A percentile compares a stretch with the other conserved stretches of the same genome.
phyloP scores from a whole-genome alignment of 2,888 invertebrate genomes.

The Muscina levida region DNA sequence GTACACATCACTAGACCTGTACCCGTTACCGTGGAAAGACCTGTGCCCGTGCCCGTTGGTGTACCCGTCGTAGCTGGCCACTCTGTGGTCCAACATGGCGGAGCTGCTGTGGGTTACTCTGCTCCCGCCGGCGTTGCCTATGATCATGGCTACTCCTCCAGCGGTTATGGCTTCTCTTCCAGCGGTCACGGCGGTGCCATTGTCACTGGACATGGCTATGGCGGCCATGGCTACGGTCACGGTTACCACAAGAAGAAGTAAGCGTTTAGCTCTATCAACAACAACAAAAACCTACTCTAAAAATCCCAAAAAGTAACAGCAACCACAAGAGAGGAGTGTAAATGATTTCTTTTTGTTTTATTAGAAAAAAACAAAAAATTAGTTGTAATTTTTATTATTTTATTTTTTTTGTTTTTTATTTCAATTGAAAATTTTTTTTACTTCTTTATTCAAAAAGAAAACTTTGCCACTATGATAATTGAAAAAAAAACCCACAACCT shows the following conservation, averaged over 20 bases:
- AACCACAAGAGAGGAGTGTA: constrained; percentile 51
- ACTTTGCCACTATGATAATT: constrained; percentile 57
- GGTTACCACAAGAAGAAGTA: constrained; percentile 70
- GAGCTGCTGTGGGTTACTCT: constrained; percentile 69
- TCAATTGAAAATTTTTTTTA: constrained; percentile 36
- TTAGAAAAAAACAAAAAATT: constrained; percentile 52
- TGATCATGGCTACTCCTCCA: constrained; percentile 52
- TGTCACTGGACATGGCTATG: constrained; percentile 59
- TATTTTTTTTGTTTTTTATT: constrained; percentile 35
- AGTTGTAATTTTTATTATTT: constrained; percentile 60
- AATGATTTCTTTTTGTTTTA: constrained; percentile 61
- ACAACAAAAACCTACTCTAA: constrained; percentile 27
- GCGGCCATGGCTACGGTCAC: constrained; percentile 59
- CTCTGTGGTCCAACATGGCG: constrained; percentile 75
- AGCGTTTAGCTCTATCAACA: constrained; percentile 44
- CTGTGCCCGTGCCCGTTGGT: constrained; percentile 82
- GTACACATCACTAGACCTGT: constrained; percentile 82
- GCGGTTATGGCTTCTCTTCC: constrained; percentile 66
- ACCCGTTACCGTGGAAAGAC: constrained; percentile 69
- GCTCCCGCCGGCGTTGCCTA: constrained; percentile 65
- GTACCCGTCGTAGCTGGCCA: constrained; percentile 74
- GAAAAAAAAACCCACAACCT: no score
- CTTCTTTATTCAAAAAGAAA: constrained; percentile 52
- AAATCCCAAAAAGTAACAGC: constrained; percentile 56
- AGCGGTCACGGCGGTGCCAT: constrained; percentile 69